A percentile compares a stretch with the other conserved stretches of the same genome.
phyloP scores from a whole-genome alignment of 2,797 vertebrate genomes.

The Sebastes hopkinsi region DNA sequence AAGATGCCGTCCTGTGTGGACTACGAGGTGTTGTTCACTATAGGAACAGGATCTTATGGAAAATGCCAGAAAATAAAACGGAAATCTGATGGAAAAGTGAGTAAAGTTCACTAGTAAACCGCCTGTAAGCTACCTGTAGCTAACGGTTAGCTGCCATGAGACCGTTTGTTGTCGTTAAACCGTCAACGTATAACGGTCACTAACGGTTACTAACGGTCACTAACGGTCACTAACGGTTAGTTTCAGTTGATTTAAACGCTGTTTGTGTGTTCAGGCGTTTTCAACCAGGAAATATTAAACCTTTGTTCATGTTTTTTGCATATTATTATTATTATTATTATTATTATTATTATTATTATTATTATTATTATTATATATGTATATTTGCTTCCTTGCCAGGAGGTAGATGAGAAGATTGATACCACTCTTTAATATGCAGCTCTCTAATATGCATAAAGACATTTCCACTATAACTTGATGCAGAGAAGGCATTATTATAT shows the following conservation, averaged over 20 bases:
- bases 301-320: not conserved
- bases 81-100: constrained; percentile 91
- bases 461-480: no score
- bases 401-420: no score
- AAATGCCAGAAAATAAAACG: constrained; percentile 93
- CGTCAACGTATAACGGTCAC: not conserved
- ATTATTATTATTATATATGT: no score
- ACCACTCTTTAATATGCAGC: no score
- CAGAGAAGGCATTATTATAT: no score
- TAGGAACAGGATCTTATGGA: constrained; percentile 93
- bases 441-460: no score
- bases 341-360: no score
- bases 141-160: not conserved
- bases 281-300: not conserved
- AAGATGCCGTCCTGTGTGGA: constrained; percentile 90
- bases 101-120: not conserved
- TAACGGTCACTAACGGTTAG: no score
- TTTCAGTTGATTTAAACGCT: not conserved
- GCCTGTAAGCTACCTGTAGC: not conserved
- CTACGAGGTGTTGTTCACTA: constrained; percentile 91
- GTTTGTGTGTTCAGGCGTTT: not conserved
- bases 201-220: no score
- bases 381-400: no score
- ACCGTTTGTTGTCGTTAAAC: not conserved
- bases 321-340: no score